Evolutionary conservation across 1,140 invertebrate genomes (phyloP).

Genomic region (Drosophila nannoptera): DNA sequence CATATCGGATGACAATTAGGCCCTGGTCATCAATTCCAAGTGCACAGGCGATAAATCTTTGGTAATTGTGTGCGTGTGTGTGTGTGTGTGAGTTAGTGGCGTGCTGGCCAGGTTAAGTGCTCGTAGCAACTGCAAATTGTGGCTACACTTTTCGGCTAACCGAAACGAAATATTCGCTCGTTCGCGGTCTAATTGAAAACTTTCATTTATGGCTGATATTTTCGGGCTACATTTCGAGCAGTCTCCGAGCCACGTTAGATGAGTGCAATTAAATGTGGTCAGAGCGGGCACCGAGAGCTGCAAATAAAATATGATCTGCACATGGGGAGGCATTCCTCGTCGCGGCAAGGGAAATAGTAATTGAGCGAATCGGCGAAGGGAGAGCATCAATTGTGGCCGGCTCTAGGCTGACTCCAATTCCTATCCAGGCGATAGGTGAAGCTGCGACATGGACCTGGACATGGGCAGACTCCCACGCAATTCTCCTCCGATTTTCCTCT

Average conservation of each 20-base stretch:
- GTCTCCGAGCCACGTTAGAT: neutral
- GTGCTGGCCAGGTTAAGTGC: conserved; percentile 45
- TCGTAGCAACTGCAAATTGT: conserved; percentile 52
- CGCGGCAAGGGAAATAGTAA: too few species aligned
- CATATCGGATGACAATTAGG: conserved; percentile 78
- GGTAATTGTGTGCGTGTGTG: conserved; percentile 56
- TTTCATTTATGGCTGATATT: conserved; percentile 21
- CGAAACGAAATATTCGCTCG: conserved; percentile 49
- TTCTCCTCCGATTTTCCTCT: too few species aligned
- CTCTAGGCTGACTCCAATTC: too few species aligned
- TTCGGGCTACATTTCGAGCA: neutral
- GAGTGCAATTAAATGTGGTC: neutral
- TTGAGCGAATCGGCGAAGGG: too few species aligned
- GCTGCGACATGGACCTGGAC: too few species aligned
- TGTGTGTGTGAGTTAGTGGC: conserved; percentile 9
- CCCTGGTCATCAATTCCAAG: conserved; percentile 77
- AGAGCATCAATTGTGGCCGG: too few species aligned
- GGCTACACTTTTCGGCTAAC: conserved; percentile 38
- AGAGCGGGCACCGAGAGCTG: neutral
- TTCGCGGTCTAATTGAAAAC: conserved; percentile 62
- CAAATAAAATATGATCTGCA: neutral
- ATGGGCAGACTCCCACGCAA: too few species aligned
- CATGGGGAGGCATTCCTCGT: too few species aligned
- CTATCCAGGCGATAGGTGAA: too few species aligned
- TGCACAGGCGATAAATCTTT: conserved; percentile 77